Base-by-base conservation (phyloP, 1,140 invertebrate species). In the Trichomalopsis sarcophagae region DNA sequence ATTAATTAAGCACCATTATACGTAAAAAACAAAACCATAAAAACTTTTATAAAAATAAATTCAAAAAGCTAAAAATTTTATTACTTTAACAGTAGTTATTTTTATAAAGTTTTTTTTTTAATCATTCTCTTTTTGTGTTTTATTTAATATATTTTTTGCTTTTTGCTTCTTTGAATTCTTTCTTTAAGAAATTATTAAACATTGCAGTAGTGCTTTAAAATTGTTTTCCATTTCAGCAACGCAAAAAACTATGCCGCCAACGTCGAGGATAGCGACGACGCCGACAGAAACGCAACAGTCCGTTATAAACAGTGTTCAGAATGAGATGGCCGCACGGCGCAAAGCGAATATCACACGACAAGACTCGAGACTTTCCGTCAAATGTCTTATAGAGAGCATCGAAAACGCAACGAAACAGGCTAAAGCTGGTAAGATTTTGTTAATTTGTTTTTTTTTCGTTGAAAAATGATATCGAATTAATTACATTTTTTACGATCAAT, bases 331-430 rank as follows among this genome's bases (percentile, higher is more conserved):
- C 4, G 92, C 94, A 17, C 89, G 95, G 84, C 92, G 95, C 75
- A 96, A 96, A 89, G 92, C 94, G 23, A 94, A 93, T 44, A 92
- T 95, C 66, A 94, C 93, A 74, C 94, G 96, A 0, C 96, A 97
- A 91, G 96, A 97, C 88, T 97, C 96, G 36, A 95, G 97, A 55
- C 93, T 97, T 6, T 97, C 97, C 0, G 97, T 98, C 1, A 98
- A 98, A 91, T 97, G 96, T 74, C 93, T 98, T 6, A 98, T 98
- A 82, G 97, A 98, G 89, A 97, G 96, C 86, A 98, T 98, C 73
- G 97, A 98, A 91, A 97, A 97, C 91, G 96, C 95, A 13, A 96
- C 96, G n/a, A 97, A 97, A 91, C 96, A 97, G 88, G 96, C 96
- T 14, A 97, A 97, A 93, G 94, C 95, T 86, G 94, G 95, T 93